These are phyloP conservation scores for Anguilla anguilla DNA, from an alignment of 2,797 vertebrate species.

Conservation along the genomic window DNA sequence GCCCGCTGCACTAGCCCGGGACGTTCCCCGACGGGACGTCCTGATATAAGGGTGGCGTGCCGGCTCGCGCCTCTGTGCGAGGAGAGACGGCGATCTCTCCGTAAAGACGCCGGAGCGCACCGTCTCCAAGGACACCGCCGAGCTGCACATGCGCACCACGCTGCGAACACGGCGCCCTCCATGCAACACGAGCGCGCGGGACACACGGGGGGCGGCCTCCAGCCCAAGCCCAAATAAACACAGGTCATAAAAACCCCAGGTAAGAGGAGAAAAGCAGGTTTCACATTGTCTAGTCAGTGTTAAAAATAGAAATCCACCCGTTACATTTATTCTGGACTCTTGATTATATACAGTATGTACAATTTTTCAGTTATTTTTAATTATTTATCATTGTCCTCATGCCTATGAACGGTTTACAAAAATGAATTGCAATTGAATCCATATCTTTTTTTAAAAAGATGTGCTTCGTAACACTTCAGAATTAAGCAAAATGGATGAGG, in stretches of 20 bases:
- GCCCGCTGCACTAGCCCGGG: neutral
- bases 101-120: constrained; percentile 39
- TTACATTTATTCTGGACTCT: constrained; percentile 79
- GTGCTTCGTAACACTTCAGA: constrained; percentile 74
- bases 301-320: constrained; percentile 85
- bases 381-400: constrained; percentile 73
- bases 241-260: constrained; percentile 64
- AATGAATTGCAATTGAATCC: constrained; percentile 73
- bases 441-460: constrained; percentile 78
- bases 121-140: constrained; percentile 46
- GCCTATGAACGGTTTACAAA: constrained; percentile 77
- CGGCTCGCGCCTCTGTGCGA: neutral
- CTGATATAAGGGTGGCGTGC: neutral
- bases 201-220: constrained; percentile 54
- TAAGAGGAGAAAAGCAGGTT: constrained; percentile 50
- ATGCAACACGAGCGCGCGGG: constrained; percentile 77
- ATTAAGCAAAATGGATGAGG: constrained; percentile 61
- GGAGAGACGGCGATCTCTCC: neutral
- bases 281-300: constrained; percentile 86
- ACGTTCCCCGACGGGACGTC: neutral
- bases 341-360: constrained; percentile 82
- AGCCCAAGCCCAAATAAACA: constrained; percentile 50
- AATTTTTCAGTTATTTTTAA: constrained; percentile 65
- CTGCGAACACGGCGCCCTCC: constrained; percentile 70
- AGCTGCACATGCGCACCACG: constrained; percentile 68